A percentile compares a stretch with the other conserved stretches of the same genome.
Conservation (phyloP, 1,140 invertebrate species). For the Meloidogyne floridensis region DNA sequence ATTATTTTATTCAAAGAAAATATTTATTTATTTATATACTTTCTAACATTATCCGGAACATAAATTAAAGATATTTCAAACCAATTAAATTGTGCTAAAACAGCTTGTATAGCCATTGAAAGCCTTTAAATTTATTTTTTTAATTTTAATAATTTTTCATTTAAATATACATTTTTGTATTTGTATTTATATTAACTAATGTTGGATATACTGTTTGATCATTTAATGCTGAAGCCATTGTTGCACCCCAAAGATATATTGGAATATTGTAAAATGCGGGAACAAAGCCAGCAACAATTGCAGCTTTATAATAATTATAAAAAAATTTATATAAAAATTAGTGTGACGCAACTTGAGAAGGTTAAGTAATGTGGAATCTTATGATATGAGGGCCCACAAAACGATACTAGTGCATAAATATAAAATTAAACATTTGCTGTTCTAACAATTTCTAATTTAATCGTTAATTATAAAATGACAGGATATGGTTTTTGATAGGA, state of each 20-base stretch:
- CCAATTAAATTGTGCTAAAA: slow-evolving; percentile 43
- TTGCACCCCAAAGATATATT: slow-evolving; percentile 44
- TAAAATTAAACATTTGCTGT: no score
- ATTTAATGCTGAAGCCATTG: slow-evolving; percentile 37
- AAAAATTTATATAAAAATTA: neutral
- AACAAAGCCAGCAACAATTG: slow-evolving; percentile 27
- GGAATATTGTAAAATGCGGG: slow-evolving; percentile 45
- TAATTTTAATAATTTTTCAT: neutral
- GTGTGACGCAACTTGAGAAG: no score
- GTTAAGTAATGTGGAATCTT: no score
- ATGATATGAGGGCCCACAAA: no score
- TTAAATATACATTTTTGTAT: slow-evolving; percentile 31
- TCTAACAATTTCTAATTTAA: no score
- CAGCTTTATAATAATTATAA: slow-evolving; percentile 25
- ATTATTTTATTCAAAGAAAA: neutral
- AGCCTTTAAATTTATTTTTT: slow-evolving; percentile 33
- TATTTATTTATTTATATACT: neutral
- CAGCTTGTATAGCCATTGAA: slow-evolving; percentile 29
- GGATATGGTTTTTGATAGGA: no score
- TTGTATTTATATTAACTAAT: slow-evolving; percentile 37
- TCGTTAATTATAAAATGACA: no score
- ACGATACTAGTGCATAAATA: no score
- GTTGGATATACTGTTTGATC: slow-evolving; percentile 39
- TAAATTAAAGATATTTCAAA: slow-evolving; percentile 46
- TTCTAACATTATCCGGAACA: slow-evolving; percentile 20